Evolutionary conservation across 2,797 vertebrate genomes (phyloP), one percentile per base, ranked within the genome.

Genomic region (Spatula clypeata): DNA sequence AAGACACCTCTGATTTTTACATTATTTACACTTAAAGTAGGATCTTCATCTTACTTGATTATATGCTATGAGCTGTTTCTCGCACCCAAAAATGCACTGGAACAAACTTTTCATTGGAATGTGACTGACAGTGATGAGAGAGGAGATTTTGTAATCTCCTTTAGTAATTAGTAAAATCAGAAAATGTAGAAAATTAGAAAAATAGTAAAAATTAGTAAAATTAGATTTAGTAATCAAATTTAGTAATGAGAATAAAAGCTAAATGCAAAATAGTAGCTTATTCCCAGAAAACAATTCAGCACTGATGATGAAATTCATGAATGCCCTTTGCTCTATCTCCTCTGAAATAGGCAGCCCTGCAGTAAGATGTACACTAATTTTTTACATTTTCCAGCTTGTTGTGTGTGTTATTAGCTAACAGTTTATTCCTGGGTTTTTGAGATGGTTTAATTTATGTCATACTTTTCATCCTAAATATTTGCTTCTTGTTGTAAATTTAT

Each of bases 401-500:
- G 49, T 80, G 74, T 26, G 15, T 55, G 13, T 44, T 75, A 13
- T 55, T 55, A 88, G 15, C n/a, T 61, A 93, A 72, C 26, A 47
- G 6, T 74, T 71, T 88, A 66, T 45, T 90, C 66, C 83, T 60
- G 62, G 32, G 14, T 86, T 92, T 94, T 69, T 71, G 13, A 24
- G 20, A 20, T 38, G 15, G 31, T 76, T 67, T 45, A 62, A 61
- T 80, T 62, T 34, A 34, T 69, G 75, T 32, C 12, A 55, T 62
- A 60, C 18, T 87, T 86, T 60, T 94, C 4, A 86, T 84, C 26
- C 66, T 85, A 86, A 95, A 86, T 75, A 75, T 90, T 95, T 90
- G 36, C 26, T 96, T 61, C n/a, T 79, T n/a, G 73, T 44, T 49
- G 36, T 16, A 85, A 91, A 88, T 95, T 67, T 86, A 80, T 69